Base-by-base conservation (phyloP, 2,113 vertebrate genomes). In the Syngnathus typhle region DNA sequence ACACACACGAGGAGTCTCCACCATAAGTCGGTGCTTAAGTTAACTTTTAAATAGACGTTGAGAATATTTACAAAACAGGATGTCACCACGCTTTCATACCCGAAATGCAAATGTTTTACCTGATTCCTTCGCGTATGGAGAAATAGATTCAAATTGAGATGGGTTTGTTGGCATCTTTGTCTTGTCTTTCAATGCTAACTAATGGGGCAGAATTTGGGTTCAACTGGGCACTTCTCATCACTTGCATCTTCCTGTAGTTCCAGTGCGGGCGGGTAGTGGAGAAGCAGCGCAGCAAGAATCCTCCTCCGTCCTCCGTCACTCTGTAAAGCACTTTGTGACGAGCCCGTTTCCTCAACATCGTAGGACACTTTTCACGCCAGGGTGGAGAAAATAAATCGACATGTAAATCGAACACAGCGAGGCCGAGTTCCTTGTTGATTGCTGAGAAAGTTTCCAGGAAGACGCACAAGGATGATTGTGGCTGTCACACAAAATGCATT, bases 21-120 rank as follows among this genome's bases (percentile, higher is more conserved):
- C 59, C 59, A 21, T 11, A 41, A 61, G 38, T 41, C 60, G 4
- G 44, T 62, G 60, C 77, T 85, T 69, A 78, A 84, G 80, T 65
- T 68, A 84, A 71, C 74, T 87, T 84, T 89, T 87, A 88, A 89
- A 88, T 88, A 86, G 81, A 89, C 18, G 47, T 18, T 19, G 19
- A 51, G 18, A 84, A 85, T 90, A 90, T 91, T 67, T 91, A 91
- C 89, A 91, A 77, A 87, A 23, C 82, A 21, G 27, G 67, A 61
- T 46, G 37, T 72, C 77, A 61, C 70, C 74, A 61, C 67, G 61
- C 63, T 70, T 82, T 12, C 80, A 79, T 54, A 73, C 63, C 44
- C 69, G 19, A 76, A 80, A 64, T 23, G 9, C 73, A 46, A 23
- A 36, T 55, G 19, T 60, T 60, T 66, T 51, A 52, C 75, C 65